phyloP scores from a whole-genome alignment of 2,113 vertebrate genomes.

The Leucopternis melanops region DNA sequence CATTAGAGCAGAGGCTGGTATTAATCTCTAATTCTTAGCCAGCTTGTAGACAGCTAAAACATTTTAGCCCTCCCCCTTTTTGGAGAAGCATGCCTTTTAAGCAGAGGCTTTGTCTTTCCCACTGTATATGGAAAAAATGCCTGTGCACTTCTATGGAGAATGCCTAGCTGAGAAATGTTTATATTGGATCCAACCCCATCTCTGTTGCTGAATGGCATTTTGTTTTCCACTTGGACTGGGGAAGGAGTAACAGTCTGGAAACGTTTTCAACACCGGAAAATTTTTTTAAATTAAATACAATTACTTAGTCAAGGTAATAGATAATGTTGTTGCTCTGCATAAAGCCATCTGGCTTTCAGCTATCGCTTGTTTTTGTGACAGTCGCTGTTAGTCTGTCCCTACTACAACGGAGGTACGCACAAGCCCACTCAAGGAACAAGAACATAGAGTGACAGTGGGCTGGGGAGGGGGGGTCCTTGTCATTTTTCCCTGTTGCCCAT shows the following conservation, averaged over 20 bases:
- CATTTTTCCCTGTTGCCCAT: background rate
- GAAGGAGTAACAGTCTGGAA: slow-evolving; percentile 69
- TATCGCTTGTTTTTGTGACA: background rate
- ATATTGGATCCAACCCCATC: slow-evolving; percentile 76
- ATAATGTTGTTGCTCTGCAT: slow-evolving; percentile 7
- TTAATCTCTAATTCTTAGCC: background rate
- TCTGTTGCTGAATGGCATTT: slow-evolving; percentile 73
- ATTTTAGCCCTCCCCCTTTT: background rate
- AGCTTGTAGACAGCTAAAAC: background rate
- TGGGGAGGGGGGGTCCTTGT: background rate
- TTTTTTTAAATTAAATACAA: slow-evolving; percentile 9
- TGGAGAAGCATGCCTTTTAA: slow-evolving; percentile 70
- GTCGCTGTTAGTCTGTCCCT: background rate
- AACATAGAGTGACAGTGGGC: background rate
- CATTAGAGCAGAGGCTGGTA: background rate
- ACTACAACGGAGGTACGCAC: background rate
- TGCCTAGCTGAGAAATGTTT: slow-evolving; percentile 73
- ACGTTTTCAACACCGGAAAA: slow-evolving; percentile 57
- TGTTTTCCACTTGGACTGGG: slow-evolving; percentile 68
- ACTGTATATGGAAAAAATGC: slow-evolving; percentile 81
- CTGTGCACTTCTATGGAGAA: slow-evolving; percentile 63
- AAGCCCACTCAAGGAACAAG: background rate
- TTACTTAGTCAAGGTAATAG: slow-evolving; percentile 30
- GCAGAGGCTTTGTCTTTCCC: slow-evolving; percentile 73
- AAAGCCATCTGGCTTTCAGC: slow-evolving; percentile 1